Conservation (phyloP, 2,113 vertebrate genomes). For the Scopus umbretta region DNA sequence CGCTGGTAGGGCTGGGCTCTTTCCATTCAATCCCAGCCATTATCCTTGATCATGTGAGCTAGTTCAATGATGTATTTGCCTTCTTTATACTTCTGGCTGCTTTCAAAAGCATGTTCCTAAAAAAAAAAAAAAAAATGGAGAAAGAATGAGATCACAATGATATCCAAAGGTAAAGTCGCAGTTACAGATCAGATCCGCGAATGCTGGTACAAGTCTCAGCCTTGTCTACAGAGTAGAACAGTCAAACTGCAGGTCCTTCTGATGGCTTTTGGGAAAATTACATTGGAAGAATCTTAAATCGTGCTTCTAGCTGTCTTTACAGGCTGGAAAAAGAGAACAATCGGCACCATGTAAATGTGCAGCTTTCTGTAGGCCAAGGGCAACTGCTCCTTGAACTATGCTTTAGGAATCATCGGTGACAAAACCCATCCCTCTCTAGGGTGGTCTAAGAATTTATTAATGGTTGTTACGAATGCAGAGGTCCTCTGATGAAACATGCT, state of each 20-base stretch:
- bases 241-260: background rate
- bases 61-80: constrained; percentile 99
- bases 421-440: background rate
- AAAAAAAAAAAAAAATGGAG: background rate
- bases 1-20: constrained; percentile 42
- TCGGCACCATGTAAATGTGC: accelerated
- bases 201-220: background rate
- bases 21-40: constrained; percentile 91
- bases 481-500: background rate
- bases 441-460: background rate
- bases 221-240: background rate
- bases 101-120: constrained; percentile 96
- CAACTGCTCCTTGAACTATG: background rate
- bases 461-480: background rate
- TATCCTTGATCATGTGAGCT: constrained; percentile 99
- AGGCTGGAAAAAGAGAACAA: background rate
- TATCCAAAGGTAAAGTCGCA: accelerated
- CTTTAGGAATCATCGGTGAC: background rate
- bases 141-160: background rate
- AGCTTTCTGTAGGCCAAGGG: background rate
- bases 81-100: constrained; percentile 99
- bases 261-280: background rate
- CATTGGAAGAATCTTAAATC: background rate
- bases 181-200: background rate
- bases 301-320: background rate